Evolutionary conservation across 1,140 invertebrate genomes (phyloP).

Genomic region (Harpegnathos saltator): DNA sequence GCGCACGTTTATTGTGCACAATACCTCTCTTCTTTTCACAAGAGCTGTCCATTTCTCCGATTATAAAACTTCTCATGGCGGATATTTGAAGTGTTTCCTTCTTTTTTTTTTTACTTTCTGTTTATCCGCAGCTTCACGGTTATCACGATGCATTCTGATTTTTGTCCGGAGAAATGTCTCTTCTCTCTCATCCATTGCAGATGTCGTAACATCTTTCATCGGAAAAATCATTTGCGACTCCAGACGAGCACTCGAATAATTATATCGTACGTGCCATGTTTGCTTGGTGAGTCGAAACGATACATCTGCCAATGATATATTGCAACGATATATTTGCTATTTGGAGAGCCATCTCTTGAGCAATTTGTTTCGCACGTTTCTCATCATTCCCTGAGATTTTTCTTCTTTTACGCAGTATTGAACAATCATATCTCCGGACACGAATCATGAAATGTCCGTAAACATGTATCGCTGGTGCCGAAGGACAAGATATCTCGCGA

Average conservation of each 20-base stretch:
- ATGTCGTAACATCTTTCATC: neutral
- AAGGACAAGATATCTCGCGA: constrained; percentile 50
- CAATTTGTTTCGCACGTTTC: too few species aligned
- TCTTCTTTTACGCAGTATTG: neutral
- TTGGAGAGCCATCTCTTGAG: neutral
- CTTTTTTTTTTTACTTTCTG: neutral
- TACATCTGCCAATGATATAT: neutral
- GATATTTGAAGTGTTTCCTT: neutral
- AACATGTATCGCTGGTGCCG: constrained; percentile 11
- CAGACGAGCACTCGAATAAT: neutral
- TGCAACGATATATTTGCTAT: too few species aligned
- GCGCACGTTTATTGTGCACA: neutral
- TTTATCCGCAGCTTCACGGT: neutral
- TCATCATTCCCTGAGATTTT: neutral
- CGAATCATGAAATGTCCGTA: neutral
- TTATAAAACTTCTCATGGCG: constrained; percentile 11
- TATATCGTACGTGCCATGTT: neutral
- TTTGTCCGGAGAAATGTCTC: neutral
- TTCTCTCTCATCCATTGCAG: neutral
- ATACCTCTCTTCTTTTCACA: neutral
- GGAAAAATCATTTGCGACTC: constrained; percentile 4
- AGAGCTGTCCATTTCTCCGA: neutral
- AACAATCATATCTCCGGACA: neutral
- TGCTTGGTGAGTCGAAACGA: neutral
- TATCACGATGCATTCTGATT: neutral